phyloP scores from a whole-genome alignment of 2,888 invertebrate species.

The Sinopyrophorus schimmeli region DNA sequence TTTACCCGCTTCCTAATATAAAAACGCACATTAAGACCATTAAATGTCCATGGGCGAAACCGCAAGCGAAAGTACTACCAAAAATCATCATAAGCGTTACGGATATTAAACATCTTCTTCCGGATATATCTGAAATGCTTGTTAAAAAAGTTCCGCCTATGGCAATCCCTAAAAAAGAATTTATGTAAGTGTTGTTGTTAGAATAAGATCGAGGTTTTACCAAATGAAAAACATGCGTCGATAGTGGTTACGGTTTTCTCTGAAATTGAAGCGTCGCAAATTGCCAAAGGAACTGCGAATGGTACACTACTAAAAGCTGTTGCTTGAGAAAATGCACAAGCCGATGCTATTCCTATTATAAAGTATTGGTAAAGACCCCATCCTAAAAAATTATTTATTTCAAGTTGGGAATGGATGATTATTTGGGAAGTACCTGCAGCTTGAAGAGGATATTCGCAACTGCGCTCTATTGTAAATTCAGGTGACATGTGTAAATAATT shows the following conservation, averaged over 20 bases:
- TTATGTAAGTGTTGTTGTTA: neutral
- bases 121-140: slow-evolving; percentile 50
- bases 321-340: slow-evolving; percentile 43
- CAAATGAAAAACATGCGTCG: slow-evolving; percentile 40
- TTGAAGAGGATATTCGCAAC: too few relatives aligned
- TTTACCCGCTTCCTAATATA: slow-evolving; percentile 54
- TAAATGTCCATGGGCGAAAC: slow-evolving; percentile 51
- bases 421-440: too few relatives aligned
- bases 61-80: slow-evolving; percentile 47
- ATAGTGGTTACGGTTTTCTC: slow-evolving; percentile 35
- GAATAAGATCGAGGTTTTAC: slow-evolving; percentile 34
- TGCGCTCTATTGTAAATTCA: too few relatives aligned
- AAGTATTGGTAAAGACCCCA: slow-evolving; percentile 52
- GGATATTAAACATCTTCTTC: slow-evolving; percentile 51
- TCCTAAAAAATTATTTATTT: slow-evolving; percentile 39
- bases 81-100: slow-evolving; percentile 51
- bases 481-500: too few relatives aligned
- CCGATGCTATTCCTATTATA: slow-evolving; percentile 43
- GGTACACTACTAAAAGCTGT: slow-evolving; percentile 42
- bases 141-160: slow-evolving; percentile 49
- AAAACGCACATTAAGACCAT: slow-evolving; percentile 50
- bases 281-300: slow-evolving; percentile 46
- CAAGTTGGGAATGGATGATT: too few relatives aligned
- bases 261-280: slow-evolving; percentile 41
- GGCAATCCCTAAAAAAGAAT: slow-evolving; percentile 47